Percentiles rank a stretch among this genome's conserved stretches.
Conservation (phyloP, 2,888 invertebrate genomes). For the Tiliacea citrago region DNA sequence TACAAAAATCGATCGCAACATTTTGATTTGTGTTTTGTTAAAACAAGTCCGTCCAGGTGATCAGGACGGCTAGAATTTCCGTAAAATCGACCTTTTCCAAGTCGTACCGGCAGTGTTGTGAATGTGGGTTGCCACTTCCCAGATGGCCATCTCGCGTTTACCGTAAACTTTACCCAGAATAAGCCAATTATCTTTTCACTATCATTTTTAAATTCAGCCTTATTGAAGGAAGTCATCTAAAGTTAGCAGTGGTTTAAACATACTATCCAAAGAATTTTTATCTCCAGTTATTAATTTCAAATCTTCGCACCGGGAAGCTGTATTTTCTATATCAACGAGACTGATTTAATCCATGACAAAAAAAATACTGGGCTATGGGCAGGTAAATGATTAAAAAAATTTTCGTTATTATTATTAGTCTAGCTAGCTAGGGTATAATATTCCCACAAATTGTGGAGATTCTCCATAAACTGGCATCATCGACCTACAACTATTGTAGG, state of each 20-base stretch:
- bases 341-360: background rate
- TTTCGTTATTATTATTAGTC: background rate
- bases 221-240: background rate
- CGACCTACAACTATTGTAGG: slow-evolving; percentile 57
- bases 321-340: too few relatives aligned
- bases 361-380: too few relatives aligned
- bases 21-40: slow-evolving; percentile 83
- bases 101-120: slow-evolving; percentile 78
- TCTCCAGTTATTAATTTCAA: background rate
- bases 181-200: background rate
- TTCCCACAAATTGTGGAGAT: slow-evolving; percentile 10
- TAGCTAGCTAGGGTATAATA: background rate
- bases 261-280: background rate
- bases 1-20: slow-evolving; percentile 94
- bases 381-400: background rate
- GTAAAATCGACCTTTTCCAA: slow-evolving; percentile 85
- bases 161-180: slow-evolving; percentile 18
- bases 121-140: slow-evolving; percentile 71
- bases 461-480: slow-evolving; percentile 36
- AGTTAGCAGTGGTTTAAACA: background rate
- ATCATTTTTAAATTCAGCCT: background rate
- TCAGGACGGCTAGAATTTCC: slow-evolving; percentile 82
- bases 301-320: background rate
- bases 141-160: slow-evolving; percentile 24
- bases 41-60: slow-evolving; percentile 83